Conservation (phyloP, 30 jellyfish, hydroid and myxozoan genomes). For the Aurelia sp. region DNA sequence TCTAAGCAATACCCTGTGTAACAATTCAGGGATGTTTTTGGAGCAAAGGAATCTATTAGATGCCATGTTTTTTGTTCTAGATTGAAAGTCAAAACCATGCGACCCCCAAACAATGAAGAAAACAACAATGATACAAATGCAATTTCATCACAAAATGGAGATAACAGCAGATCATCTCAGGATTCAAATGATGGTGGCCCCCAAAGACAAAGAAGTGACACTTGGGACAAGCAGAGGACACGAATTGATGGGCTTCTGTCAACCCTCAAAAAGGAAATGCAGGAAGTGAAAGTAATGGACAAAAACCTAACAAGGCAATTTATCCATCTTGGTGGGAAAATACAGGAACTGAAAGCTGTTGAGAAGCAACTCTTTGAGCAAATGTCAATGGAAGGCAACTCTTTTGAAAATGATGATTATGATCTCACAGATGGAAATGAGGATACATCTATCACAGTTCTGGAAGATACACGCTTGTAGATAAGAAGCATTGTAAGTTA, state of each 20-base stretch:
- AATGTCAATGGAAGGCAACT: conserved; percentile 29
- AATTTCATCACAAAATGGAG: conserved; percentile 19
- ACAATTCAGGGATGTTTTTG: not conserved
- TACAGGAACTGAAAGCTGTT: conserved; percentile 63
- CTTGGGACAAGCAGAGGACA: conserved; percentile 80
- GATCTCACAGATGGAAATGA: not conserved
- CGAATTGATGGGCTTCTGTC: conserved; percentile 79
- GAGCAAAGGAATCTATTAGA: not conserved
- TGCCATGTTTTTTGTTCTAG: not conserved
- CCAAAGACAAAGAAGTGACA: conserved; percentile 12
- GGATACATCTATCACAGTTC: conserved; percentile 20
- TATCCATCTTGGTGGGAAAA: conserved; percentile 87
- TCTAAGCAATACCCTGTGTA: too few species aligned
- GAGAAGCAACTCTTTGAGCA: conserved; percentile 63
- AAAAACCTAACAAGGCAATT: conserved; percentile 91
- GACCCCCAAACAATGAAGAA: conserved; percentile 8
- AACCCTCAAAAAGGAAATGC: conserved; percentile 75
- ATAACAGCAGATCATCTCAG: not conserved
- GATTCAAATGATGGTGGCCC: not conserved
- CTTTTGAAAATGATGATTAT: conserved; percentile 24
- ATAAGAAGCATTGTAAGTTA: not conserved
- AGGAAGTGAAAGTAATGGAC: conserved; percentile 82
- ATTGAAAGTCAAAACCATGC: not conserved
- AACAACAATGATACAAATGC: not conserved
- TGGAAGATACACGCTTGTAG: conserved; percentile 50